Percentiles rank a stretch among this genome's conserved stretches.
These are phyloP conservation scores for Rhabditophanes sp. DNA, from an alignment of 2,888 invertebrate species.

Conservation along the genomic window DNA sequence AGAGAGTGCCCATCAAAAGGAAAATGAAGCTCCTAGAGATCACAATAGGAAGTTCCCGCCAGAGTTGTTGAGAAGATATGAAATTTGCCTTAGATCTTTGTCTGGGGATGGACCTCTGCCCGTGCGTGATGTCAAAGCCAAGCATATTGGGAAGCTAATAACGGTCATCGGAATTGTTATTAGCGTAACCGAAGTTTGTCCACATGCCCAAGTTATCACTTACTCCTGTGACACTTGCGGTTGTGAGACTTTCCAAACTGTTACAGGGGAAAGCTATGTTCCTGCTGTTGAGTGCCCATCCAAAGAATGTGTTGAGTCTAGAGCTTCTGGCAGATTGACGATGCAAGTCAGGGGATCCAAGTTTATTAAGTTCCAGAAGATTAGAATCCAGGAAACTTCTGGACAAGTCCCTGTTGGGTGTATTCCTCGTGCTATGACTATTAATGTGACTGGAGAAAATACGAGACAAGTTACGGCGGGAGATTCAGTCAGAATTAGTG, in stretches of 20 bases:
- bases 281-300: conserved; percentile 75
- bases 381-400: conserved; percentile 96
- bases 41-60: conserved; percentile 61
- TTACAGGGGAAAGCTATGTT: conserved; percentile 63
- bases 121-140: conserved; percentile 80
- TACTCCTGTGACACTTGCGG: conserved; percentile 98
- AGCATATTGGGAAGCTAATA: conserved; percentile 71
- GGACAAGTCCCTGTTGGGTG: conserved; percentile 96
- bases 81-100: conserved; percentile 74
- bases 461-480: conserved; percentile 80
- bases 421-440: conserved; percentile 77
- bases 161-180: conserved; percentile 79
- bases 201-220: conserved; percentile 87
- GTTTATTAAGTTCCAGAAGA: conserved; percentile 91
- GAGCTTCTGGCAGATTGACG: conserved; percentile 78
- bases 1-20: conserved; percentile 54
- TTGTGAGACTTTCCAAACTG: conserved; percentile 90
- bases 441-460: conserved; percentile 79
- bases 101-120: conserved; percentile 62
- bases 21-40: too few species aligned
- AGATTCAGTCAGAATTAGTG: conserved; percentile 76
- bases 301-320: conserved; percentile 80
- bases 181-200: conserved; percentile 87
- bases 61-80: conserved; percentile 85
- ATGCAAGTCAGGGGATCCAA: conserved; percentile 90